These are phyloP conservation scores for Metopolophium dirhodum DNA, from an alignment of 1,140 invertebrate species.

Conservation along the genomic window DNA sequence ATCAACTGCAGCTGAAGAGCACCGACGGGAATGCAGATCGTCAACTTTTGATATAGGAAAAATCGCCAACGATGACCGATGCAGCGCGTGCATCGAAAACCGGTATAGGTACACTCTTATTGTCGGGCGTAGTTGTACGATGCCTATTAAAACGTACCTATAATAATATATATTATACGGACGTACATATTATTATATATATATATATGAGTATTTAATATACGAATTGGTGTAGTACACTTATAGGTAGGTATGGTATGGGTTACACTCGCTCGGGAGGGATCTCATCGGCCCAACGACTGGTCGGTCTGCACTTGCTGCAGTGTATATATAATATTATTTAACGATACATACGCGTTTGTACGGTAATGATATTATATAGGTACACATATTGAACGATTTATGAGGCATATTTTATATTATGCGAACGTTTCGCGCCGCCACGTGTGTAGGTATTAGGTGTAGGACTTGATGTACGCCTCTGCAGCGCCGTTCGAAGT, in stretches of 20 bases:
- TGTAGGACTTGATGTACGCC: neutral
- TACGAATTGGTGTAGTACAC: neutral
- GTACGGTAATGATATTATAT: neutral
- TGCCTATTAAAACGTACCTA: neutral
- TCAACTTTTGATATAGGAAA: conserved; percentile 4
- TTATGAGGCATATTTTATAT: neutral
- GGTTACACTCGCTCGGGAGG: neutral
- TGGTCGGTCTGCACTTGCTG: neutral
- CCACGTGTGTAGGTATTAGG: neutral
- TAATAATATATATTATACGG: no score
- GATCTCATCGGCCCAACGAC: neutral
- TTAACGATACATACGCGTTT: neutral
- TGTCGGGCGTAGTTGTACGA: neutral
- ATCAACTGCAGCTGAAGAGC: neutral
- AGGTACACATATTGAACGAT: neutral
- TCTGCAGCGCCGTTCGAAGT: neutral
- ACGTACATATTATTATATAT: neutral
- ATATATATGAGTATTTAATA: no score
- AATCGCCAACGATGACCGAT: neutral
- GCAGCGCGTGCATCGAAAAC: neutral
- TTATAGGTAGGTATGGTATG: neutral
- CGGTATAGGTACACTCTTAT: neutral
- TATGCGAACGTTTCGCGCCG: neutral
- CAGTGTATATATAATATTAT: neutral
- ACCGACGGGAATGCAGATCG: neutral